These are phyloP conservation scores for Leptura quadrifasciata DNA, from an alignment of 2,888 invertebrate genomes.

Conservation along the genomic window DNA sequence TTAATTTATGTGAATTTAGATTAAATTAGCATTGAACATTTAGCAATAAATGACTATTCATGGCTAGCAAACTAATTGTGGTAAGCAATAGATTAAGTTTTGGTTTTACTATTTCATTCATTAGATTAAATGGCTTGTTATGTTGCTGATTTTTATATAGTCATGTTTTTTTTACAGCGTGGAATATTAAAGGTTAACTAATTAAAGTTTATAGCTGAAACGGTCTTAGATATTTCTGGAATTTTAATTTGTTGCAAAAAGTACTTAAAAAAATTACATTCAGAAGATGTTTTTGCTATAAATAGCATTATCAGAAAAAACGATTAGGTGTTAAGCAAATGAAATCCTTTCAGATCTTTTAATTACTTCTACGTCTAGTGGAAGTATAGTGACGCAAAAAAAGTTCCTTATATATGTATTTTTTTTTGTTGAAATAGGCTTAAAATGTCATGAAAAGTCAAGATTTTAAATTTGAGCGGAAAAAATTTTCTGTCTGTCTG, in stretches of 20 bases:
- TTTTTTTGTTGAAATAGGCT: too few species aligned
- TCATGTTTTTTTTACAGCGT: not conserved
- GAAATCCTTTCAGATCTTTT: too few species aligned
- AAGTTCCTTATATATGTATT: too few species aligned
- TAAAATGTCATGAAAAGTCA: too few species aligned
- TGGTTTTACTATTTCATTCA: constrained; percentile 12
- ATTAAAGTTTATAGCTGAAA: not conserved
- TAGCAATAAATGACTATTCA: constrained; percentile 30
- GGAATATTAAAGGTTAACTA: not conserved
- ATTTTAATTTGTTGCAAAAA: not conserved
- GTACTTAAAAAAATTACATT: not conserved
- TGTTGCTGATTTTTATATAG: not conserved
- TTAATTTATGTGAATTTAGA: constrained; percentile 37
- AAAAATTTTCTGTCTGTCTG: too few species aligned
- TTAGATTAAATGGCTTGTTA: constrained; percentile 15
- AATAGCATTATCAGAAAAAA: too few species aligned
- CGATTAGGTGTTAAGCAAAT: too few species aligned
- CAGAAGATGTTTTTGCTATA: not conserved
- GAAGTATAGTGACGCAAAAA: too few species aligned
- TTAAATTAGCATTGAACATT: constrained; percentile 42
- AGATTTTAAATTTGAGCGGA: too few species aligned
- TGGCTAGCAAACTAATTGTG: constrained; percentile 29
- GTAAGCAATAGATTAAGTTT: constrained; percentile 14
- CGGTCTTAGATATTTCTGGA: not conserved
- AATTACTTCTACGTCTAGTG: too few species aligned